phyloP scores from a whole-genome alignment of 2,888 invertebrate species.

The Meteorus colon region DNA sequence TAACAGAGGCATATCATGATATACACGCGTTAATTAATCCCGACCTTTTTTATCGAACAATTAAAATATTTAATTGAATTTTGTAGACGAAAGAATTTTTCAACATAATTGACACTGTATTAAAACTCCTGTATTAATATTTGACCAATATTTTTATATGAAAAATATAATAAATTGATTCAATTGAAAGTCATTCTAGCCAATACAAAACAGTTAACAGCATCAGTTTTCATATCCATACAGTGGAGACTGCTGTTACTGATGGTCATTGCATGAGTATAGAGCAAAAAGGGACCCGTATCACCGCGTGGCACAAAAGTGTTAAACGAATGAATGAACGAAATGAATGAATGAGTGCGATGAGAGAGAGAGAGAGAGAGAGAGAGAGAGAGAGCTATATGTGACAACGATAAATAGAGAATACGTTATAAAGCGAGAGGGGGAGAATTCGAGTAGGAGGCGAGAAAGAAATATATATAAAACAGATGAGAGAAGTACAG shows the following conservation, averaged over 20 bases:
- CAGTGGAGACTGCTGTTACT: slow-evolving; percentile 39
- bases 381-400: slow-evolving; percentile 37
- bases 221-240: slow-evolving; percentile 61
- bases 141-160: background rate
- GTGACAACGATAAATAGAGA: slow-evolving; percentile 21
- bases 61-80: too few relatives aligned
- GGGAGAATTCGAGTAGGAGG: slow-evolving; percentile 36
- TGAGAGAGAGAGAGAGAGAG: slow-evolving; percentile 41
- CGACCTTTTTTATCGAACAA: too few relatives aligned
- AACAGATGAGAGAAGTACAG: slow-evolving; percentile 19
- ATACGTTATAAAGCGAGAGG: slow-evolving; percentile 17
- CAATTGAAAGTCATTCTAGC: background rate
- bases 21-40: too few relatives aligned
- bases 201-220: slow-evolving; percentile 69
- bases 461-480: slow-evolving; percentile 34
- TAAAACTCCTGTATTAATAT: background rate
- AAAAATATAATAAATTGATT: background rate
- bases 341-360: slow-evolving; percentile 59
- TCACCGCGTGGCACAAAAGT: slow-evolving; percentile 70
- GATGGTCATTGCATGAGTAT: background rate
- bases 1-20: too few relatives aligned
- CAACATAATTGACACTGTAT: background rate
- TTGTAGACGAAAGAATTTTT: background rate
- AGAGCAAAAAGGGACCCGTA: slow-evolving; percentile 64
- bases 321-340: slow-evolving; percentile 68